Evolutionary conservation across 1,140 invertebrate genomes (phyloP), one percentile per base, ranked within the genome.

Genomic region (Physella acuta): DNA sequence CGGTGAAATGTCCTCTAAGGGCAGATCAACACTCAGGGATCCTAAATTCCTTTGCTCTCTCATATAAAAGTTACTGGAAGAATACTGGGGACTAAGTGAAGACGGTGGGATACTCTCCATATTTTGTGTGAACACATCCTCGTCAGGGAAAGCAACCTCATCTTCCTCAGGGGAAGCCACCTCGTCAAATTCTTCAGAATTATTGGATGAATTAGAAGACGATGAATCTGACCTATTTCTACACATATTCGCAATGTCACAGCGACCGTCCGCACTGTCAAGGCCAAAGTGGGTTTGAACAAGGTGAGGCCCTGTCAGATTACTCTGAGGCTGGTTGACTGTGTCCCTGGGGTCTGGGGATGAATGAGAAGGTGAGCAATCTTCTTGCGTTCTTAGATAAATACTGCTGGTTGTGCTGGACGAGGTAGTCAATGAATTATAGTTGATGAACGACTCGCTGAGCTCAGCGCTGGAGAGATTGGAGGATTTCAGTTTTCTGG

Each of bases 171-270:
- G 39, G 17, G 69, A 60, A 49, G 30, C 39, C 30, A 69, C 58
- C n/a, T 61, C 60, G n/a, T 67, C 44, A 56, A 34, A 70, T 17
- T 69, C 69, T 39, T 71, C 63, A 14, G 70, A 69, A 20, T 49
- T 52, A 4, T 37, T 52, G 49, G 20, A 52, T 31, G 58, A 31
- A 3, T 8, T 31, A 17, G 60, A 62, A 11, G 60, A 62, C 24
- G 64, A 66, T 56, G 64, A 66, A 31, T 51, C 31, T 11, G 64
- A 66, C 24, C 64, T 30, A 20, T 66, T 66, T 37, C 1, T 66
- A 39, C 53, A 66, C 33, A 66, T 36, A 66, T 58, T 56, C 1
- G 64, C 64, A 33, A 66, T 52, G 34, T 66, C 52, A 56, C 31
- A 37, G 34, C 64, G 28, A 33, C 52, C 33, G 1, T 16, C 51